phyloP scores from a whole-genome alignment of 2,888 invertebrate species.

The Limnephilus marmoratus region DNA sequence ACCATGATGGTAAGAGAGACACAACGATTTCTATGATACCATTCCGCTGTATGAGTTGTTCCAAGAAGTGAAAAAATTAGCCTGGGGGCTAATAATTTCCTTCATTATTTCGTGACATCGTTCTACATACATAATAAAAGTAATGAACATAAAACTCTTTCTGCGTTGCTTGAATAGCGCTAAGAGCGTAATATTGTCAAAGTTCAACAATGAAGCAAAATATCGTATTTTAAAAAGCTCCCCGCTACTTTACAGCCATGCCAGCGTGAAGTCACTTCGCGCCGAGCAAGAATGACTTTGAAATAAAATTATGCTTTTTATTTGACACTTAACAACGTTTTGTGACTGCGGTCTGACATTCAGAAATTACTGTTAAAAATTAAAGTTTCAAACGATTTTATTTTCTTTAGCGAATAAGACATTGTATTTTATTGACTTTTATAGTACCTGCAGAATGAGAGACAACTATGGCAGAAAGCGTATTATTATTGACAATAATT shows the following conservation, averaged over 20 bases:
- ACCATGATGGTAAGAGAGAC: too few relatives aligned
- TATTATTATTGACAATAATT: constrained; percentile 38
- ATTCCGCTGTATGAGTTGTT: too few relatives aligned
- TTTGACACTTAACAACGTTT: constrained; percentile 49
- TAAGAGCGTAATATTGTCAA: constrained; percentile 57
- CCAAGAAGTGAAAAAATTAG: too few relatives aligned
- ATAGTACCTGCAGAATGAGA: constrained; percentile 36
- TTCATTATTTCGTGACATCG: background rate
- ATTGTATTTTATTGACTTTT: constrained; percentile 61
- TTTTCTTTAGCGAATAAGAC: constrained; percentile 59
- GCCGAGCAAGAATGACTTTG: constrained; percentile 3
- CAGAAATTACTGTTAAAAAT: constrained; percentile 55
- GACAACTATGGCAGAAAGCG: constrained; percentile 35
- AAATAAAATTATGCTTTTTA: constrained; percentile 56
- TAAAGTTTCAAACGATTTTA: constrained; percentile 57
- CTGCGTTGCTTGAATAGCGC: background rate
- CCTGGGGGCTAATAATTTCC: background rate
- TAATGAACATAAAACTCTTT: background rate
- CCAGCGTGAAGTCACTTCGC: constrained; percentile 37
- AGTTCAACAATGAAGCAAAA: constrained; percentile 55
- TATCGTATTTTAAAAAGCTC: constrained; percentile 59
- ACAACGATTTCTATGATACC: too few relatives aligned
- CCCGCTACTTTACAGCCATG: constrained; percentile 25
- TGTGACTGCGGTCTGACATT: constrained; percentile 58
- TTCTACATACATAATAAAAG: background rate